Evolutionary conservation across 2,888 invertebrate genomes (phyloP).

Genomic region (Sisyra nigra): DNA sequence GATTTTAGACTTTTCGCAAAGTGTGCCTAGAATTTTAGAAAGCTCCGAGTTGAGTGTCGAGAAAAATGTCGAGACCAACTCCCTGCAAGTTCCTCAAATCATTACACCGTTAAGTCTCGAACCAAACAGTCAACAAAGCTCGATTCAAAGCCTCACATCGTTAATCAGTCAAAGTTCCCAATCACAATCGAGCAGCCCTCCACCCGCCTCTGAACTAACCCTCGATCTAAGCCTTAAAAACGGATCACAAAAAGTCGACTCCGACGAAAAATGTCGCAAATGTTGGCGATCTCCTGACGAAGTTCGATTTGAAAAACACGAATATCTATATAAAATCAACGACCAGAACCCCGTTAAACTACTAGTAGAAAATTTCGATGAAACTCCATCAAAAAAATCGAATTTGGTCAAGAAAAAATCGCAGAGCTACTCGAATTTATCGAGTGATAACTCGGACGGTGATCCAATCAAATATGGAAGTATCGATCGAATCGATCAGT

Average conservation of each 20-base stretch:
- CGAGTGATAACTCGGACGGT: constrained; percentile 12
- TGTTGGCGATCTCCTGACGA: constrained; percentile 58
- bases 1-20: constrained; percentile 3
- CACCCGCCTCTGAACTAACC: constrained; percentile 2
- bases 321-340: neutral
- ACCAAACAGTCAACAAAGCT: constrained; percentile 6
- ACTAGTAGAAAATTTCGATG: constrained; percentile 50
- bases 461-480: constrained; percentile 19
- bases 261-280: constrained; percentile 25
- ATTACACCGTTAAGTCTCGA: neutral
- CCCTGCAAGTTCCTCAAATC: constrained; percentile 1
- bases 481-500: constrained; percentile 20
- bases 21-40: constrained; percentile 3
- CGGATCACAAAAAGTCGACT: constrained; percentile 17
- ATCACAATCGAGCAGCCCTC: constrained; percentile 6
- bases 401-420: constrained; percentile 1
- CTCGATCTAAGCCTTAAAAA: constrained; percentile 19
- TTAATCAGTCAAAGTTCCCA: constrained; percentile 5
- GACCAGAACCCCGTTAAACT: constrained; percentile 36
- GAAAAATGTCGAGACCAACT: neutral
- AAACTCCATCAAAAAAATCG: constrained; percentile 11
- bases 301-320: constrained; percentile 38
- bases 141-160: constrained; percentile 4
- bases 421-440: constrained; percentile 22
- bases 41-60: neutral